Conservation (phyloP, 2,888 invertebrate species). For the Dorcus hopei region DNA sequence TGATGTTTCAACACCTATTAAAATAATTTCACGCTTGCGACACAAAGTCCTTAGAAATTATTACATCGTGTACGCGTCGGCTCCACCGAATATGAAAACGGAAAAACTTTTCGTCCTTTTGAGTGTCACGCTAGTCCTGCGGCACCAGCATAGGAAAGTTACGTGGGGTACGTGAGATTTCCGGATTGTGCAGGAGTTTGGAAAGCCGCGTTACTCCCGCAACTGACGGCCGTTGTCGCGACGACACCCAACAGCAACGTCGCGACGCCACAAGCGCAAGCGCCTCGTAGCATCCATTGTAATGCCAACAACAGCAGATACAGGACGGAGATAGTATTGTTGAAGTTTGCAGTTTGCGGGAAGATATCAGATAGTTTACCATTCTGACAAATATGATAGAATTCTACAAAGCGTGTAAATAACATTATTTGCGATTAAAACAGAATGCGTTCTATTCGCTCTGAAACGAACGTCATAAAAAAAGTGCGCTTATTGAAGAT, state of each 20-base stretch:
- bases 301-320: constrained; percentile 16
- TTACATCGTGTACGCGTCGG: no score
- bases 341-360: constrained; percentile 16
- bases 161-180: background rate
- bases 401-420: background rate
- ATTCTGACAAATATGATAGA: constrained; percentile 16
- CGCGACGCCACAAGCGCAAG: constrained; percentile 25
- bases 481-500: no score
- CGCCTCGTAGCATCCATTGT: constrained; percentile 12
- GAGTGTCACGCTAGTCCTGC: background rate
- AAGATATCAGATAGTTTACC: constrained; percentile 13
- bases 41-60: no score
- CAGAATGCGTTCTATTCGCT: no score
- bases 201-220: constrained; percentile 27
- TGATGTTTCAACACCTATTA: no score
- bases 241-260: constrained; percentile 28
- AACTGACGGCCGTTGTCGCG: constrained; percentile 29
- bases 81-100: no score
- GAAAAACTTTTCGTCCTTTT: background rate
- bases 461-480: no score
- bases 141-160: background rate
- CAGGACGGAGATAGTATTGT: constrained; percentile 22
- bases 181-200: constrained; percentile 14
- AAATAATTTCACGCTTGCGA: no score
- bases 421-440: background rate